Percentiles rank a stretch among this genome's conserved stretches.
Evolutionary conservation across 2,113 vertebrate genomes (phyloP).

Genomic region (Limnothrissa miodon): DNA sequence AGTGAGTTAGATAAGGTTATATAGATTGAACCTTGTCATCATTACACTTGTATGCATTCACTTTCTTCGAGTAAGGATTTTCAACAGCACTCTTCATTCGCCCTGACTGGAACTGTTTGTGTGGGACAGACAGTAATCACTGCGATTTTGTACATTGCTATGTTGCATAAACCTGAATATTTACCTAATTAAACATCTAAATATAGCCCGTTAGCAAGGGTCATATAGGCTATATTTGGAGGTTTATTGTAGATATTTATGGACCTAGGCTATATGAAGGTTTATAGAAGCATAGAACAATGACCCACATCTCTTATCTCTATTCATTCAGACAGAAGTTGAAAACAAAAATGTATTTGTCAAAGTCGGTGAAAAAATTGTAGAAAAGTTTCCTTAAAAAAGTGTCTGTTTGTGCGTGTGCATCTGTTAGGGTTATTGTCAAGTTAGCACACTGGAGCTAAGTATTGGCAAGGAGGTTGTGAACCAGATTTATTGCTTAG

Average conservation of each 20-base stretch:
- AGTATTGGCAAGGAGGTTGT: background rate
- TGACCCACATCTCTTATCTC: background rate
- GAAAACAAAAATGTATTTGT: too few species aligned
- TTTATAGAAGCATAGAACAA: background rate
- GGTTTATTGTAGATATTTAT: too few species aligned
- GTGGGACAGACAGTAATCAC: background rate
- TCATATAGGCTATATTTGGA: too few species aligned
- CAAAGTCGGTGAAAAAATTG: too few species aligned
- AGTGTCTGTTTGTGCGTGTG: constrained; percentile 13
- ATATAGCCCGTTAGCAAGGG: background rate
- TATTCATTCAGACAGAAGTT: background rate
- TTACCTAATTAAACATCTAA: constrained; percentile 1
- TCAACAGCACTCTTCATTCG: background rate
- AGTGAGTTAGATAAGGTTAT: too few species aligned
- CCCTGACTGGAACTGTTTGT: background rate
- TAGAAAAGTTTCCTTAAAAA: too few species aligned
- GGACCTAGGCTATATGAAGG: too few species aligned
- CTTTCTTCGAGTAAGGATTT: background rate
- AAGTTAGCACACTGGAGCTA: background rate
- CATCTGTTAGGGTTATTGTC: constrained; percentile 15
- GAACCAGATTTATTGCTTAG: background rate
- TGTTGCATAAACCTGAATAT: background rate
- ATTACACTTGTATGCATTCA: background rate
- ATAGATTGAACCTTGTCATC: too few species aligned
- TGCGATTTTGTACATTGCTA: background rate